phyloP scores from a whole-genome alignment of 2,888 invertebrate genomes.

The Cerceris ruficornis region DNA sequence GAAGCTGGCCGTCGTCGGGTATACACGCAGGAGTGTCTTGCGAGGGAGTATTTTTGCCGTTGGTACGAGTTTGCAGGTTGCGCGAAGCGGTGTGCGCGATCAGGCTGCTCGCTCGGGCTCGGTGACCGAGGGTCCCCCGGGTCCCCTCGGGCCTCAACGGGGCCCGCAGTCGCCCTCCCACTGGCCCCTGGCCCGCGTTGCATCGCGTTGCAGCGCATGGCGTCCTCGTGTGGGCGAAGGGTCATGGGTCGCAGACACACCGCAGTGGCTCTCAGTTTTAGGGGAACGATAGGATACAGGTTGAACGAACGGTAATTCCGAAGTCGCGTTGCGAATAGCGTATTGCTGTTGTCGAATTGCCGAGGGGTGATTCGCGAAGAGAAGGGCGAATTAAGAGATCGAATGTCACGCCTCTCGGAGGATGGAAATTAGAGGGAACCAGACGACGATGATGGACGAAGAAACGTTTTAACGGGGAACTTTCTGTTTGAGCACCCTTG shows the following conservation, averaged over 20 bases:
- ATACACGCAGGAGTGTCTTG: conserved; percentile 63
- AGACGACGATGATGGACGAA: not conserved
- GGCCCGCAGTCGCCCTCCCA: conserved; percentile 70
- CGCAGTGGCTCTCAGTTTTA: conserved; percentile 74
- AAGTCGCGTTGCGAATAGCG: no score
- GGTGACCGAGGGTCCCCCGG: conserved; percentile 73
- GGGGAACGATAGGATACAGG: conserved; percentile 22
- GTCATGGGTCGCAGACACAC: conserved; percentile 80
- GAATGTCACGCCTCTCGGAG: no score
- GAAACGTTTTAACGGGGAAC: not conserved
- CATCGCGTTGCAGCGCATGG: conserved; percentile 75
- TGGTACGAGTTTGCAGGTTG: conserved; percentile 77
- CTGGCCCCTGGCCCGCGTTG: conserved; percentile 69
- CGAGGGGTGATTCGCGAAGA: not conserved
- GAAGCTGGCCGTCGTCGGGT: conserved; percentile 53
- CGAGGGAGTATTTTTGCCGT: conserved; percentile 74
- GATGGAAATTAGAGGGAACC: not conserved
- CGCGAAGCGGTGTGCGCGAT: conserved; percentile 72
- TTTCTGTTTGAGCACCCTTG: conserved; percentile 44
- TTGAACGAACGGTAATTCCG: conserved; percentile 13
- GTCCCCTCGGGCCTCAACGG: conserved; percentile 64
- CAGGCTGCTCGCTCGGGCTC: conserved; percentile 69
- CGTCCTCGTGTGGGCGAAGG: conserved; percentile 80
- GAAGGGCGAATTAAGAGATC: not conserved
- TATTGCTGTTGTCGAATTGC: no score